Percentiles rank a stretch among this genome's conserved stretches.
phyloP scores from a whole-genome alignment of 2,797 vertebrate species.

The Fratercula arctica region DNA sequence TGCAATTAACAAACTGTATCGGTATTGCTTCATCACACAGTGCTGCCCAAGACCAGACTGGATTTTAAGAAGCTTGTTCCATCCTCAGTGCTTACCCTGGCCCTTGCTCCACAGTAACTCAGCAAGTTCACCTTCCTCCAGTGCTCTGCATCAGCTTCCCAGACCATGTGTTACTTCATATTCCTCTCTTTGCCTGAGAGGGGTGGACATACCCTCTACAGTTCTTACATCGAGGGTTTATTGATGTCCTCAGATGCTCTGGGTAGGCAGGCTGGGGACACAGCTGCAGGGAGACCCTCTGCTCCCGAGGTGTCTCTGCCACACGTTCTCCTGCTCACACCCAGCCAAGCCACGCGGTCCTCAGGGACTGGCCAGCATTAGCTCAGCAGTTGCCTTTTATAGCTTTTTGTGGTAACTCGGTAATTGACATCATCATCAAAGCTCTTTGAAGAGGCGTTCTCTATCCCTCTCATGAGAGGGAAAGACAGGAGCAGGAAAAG shows the following conservation, averaged over 20 bases:
- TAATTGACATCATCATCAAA: background rate
- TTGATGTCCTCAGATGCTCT: background rate
- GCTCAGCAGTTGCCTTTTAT: background rate
- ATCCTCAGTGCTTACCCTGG: background rate
- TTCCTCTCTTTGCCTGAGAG: background rate
- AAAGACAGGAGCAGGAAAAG: slow-evolving; percentile 41
- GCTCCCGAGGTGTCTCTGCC: background rate
- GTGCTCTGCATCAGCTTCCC: background rate
- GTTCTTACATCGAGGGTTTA: background rate
- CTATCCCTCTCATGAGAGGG: background rate
- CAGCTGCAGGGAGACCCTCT: background rate
- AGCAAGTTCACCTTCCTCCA: background rate
- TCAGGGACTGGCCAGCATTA: background rate
- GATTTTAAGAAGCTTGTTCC: background rate
- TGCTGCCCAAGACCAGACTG: background rate
- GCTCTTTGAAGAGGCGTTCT: background rate
- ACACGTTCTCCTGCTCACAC: background rate
- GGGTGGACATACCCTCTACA: background rate
- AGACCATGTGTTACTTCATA: background rate
- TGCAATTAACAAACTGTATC: background rate
- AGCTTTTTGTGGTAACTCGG: background rate
- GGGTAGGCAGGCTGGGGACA: background rate
- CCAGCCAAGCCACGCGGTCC: background rate
- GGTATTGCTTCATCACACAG: background rate
- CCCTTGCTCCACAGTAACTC: background rate